A percentile compares a stretch with the other conserved stretches of the same genome.
phyloP scores from a whole-genome alignment of 2,113 vertebrate species.

The Podiceps cristatus region DNA sequence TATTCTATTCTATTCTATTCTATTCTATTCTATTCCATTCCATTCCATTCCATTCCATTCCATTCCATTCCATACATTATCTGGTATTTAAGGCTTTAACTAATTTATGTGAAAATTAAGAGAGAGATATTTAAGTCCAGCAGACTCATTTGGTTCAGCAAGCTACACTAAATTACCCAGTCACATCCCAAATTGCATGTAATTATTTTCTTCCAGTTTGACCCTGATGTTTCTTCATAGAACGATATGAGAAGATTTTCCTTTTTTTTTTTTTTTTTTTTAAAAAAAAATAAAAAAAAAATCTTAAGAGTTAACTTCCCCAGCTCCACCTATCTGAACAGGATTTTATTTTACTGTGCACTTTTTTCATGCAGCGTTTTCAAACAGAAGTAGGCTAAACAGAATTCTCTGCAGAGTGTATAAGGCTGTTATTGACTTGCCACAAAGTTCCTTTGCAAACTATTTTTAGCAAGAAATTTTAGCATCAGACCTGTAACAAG shows the following conservation, averaged over 20 bases:
- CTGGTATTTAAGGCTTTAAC: not conserved
- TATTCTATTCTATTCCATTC: not conserved
- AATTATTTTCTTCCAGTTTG: not conserved
- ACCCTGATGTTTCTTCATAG: not conserved
- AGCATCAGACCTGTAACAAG: not conserved
- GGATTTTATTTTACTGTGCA: not conserved
- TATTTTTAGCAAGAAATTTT: slow-evolving; percentile 15
- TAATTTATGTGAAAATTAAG: not conserved
- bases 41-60: not conserved
- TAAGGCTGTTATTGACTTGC: not conserved
- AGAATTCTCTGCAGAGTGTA: not conserved
- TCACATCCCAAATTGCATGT: not conserved
- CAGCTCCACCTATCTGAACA: not conserved
- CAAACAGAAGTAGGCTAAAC: not conserved
- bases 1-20: no score
- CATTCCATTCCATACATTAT: not conserved
- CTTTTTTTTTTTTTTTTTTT: not conserved
- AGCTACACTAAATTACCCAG: not conserved
- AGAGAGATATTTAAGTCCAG: not conserved
- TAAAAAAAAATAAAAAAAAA: no score
- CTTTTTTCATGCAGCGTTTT: not conserved
- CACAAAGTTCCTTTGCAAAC: not conserved
- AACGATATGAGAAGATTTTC: not conserved
- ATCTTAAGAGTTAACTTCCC: not conserved
- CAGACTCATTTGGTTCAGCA: not conserved